Percentiles rank a stretch among this genome's conserved stretches.
These are phyloP conservation scores for Mixornis gularis DNA, from an alignment of 2,113 vertebrate species.

Conservation along the genomic window DNA sequence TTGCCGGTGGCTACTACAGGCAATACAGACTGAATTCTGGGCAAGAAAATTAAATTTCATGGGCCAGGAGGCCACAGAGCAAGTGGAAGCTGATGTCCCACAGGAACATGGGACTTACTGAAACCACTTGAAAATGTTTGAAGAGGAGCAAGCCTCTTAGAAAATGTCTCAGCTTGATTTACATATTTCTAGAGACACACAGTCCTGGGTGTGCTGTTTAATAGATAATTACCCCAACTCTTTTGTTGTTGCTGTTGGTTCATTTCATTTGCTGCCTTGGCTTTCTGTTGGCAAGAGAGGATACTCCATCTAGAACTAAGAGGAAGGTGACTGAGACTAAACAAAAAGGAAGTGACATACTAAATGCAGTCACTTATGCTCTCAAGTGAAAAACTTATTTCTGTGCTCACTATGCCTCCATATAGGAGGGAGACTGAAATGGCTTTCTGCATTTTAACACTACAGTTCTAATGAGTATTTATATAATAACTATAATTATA, in stretches of 20 bases:
- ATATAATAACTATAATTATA: not conserved
- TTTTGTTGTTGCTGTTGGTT: not conserved
- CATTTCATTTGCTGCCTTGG: not conserved
- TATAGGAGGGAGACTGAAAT: not conserved
- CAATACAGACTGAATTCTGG: not conserved
- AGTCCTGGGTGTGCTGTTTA: not conserved
- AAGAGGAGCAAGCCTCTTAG: not conserved
- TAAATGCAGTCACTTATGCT: not conserved
- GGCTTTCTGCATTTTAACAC: not conserved
- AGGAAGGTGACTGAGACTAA: not conserved
- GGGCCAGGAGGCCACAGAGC: not conserved
- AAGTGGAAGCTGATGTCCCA: not conserved
- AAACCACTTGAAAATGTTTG: not conserved
- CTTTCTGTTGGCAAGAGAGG: not conserved
- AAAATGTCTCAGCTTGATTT: not conserved
- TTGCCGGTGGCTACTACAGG: not conserved
- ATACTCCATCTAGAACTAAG: not conserved
- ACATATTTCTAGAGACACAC: not conserved
- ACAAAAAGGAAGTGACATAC: not conserved
- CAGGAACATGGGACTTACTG: accelerated
- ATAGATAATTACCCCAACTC: not conserved
- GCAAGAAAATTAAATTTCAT: not conserved
- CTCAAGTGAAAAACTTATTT: not conserved
- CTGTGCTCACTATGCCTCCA: not conserved
- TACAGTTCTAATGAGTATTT: not conserved